Evolutionary conservation across 2,888 invertebrate genomes (phyloP), one percentile per base, ranked within the genome.

Genomic region (Lampropteryx suffumata): DNA sequence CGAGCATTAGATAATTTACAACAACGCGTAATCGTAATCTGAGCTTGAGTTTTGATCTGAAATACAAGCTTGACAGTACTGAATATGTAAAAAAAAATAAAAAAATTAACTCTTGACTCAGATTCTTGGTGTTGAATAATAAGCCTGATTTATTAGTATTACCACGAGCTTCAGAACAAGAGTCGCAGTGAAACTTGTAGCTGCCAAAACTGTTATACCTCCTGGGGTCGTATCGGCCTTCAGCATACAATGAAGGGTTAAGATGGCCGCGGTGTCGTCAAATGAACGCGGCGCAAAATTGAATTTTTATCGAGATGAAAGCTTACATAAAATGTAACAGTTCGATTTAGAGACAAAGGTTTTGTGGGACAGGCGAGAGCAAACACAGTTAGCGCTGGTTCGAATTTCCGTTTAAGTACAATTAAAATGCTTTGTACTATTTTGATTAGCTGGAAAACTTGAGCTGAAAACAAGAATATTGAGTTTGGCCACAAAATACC

Each of bases 251-350:
- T 44, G 44, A 51, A 51, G 51, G 51, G 51, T 51, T 51, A 46
- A 36, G 44, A 30, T 13, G 47, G 11, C 48, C 39, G 47, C 44
- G 47, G 52, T 46, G 36, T 77, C 82, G 85, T 84, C 83, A 84
- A 84, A 78, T 74, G 76, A 78, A 75, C 74, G 79, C 70, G 71
- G 72, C 68, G 67, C 70, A 79, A 85, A 86, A 90, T 88, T 87
- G 87, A 88, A 90, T 88, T 89, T 87, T 87, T 88, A 89, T 90
- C 89, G 76, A 69, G 86, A 90, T 89, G 75, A 72, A 76, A 82
- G 76, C 77, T 34, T 40, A 76, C 65, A 64, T 69, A 66, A 60
- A 65, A 60, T 44, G 64, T 64, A 71, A 72, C 70, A 72, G 68
- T 76, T 74, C 71, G 78, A 76, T 73, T 73, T 68, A 62, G 60